Conservation (phyloP, 2,797 vertebrate genomes). For the Tragelaphus eurycerus region DNA sequence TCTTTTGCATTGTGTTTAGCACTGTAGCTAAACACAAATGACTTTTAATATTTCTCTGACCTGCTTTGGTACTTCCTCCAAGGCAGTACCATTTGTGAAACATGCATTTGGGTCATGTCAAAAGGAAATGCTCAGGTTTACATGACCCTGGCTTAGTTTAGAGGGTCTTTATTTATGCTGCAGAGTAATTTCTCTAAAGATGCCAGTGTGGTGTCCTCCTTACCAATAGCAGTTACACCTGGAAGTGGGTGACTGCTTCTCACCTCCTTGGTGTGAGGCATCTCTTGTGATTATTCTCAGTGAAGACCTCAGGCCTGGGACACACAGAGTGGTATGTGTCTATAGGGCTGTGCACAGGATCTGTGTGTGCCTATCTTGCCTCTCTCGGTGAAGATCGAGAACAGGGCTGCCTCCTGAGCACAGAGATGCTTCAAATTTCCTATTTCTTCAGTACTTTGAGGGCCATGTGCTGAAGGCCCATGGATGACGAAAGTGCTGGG, state of each 20-base stretch:
- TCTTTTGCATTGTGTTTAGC: background rate
- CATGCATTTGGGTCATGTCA: background rate
- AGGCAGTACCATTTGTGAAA: background rate
- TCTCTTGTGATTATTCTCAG: background rate
- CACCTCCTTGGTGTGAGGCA: background rate
- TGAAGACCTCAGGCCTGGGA: background rate
- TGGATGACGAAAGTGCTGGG: background rate
- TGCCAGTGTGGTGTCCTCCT: background rate
- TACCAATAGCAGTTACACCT: background rate
- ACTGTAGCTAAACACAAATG: background rate
- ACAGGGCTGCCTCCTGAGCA: background rate
- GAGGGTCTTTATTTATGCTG: background rate
- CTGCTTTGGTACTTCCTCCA: background rate
- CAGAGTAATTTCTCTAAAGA: slow-evolving; percentile 1
- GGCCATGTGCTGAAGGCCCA: background rate
- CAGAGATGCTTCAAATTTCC: background rate
- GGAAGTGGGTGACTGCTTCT: background rate
- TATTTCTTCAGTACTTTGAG: background rate
- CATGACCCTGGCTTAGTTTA: background rate
- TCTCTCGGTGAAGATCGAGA: background rate
- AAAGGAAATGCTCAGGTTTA: background rate
- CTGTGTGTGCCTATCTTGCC: background rate
- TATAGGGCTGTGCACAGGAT: background rate
- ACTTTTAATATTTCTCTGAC: background rate
- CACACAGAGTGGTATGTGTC: background rate